Base-by-base conservation (phyloP, 2,888 invertebrate genomes). In the Meloe dianella region DNA sequence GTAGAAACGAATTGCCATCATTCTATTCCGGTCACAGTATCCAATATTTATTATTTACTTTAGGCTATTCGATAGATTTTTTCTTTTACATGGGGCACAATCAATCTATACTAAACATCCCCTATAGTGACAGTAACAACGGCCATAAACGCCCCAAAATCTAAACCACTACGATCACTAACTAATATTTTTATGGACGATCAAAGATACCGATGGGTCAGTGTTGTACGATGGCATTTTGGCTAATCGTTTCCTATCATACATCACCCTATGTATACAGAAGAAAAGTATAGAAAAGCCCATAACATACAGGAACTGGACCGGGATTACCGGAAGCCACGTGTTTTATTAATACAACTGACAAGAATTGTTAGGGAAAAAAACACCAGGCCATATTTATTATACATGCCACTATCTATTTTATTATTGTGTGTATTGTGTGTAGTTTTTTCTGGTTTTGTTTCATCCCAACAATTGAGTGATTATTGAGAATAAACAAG, bases 151-250 rank as follows among this genome's bases (percentile, higher is more conserved):
- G 77, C 78, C 71, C 80, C 80, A 79, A 79, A 81, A 80, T 80
- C 80, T 74, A 75, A 76, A 78, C 80, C 81, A 81, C 83, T 24
- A 41, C 41, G 5, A 47, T 47, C 47, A 20, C 47, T 20, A 47
- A 54, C 54, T 83, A 83, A 83, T 83, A 84, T 83, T 84, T 83
- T 84, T 83, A 83, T 82, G 82, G 83, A 76, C 79, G 83, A 84
- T 84, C 82, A 80, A 78, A 82, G 84, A 84, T 83, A 84, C 80
- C 81, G 80, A 80, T 79, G 82, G 81, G 82, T 82, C 82, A 80
- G 79, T 77, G 73, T n/a, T n/a, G n/a, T 73, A 67, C 66, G 73
- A 75, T 71, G 75, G 76, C 74, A 78, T 80, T 78, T 75, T 74
- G 76, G 73, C 80, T 82, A 83, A 83, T 83, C 81, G 82, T 73